These are phyloP conservation scores for Listrodromus nycthemerus DNA, from an alignment of 2,888 invertebrate genomes.

Conservation along the genomic window DNA sequence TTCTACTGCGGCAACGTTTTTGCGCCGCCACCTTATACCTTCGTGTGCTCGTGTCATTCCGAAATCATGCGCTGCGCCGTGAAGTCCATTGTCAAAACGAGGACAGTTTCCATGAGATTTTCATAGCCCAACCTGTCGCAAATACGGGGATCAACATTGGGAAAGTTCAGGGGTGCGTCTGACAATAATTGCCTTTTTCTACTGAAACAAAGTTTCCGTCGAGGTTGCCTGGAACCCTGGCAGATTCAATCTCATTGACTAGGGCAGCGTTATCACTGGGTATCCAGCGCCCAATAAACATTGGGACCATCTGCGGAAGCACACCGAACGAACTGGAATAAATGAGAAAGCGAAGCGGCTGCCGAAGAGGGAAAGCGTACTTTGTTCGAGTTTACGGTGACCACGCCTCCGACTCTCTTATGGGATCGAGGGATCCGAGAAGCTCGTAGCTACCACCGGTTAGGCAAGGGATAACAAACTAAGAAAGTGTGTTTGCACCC, in stretches of 20 bases:
- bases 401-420: constrained; percentile 41
- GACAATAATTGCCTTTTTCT: not conserved
- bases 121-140: not conserved
- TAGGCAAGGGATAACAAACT: not conserved
- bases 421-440: constrained; percentile 19
- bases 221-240: not conserved
- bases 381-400: constrained; percentile 33
- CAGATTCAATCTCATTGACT: not conserved
- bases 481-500: not conserved
- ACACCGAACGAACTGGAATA: not conserved
- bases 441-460: not conserved
- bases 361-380: constrained; percentile 7
- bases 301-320: not conserved
- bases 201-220: not conserved
- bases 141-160: not conserved
- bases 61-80: not conserved
- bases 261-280: not conserved
- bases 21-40: not conserved
- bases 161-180: not conserved
- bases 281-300: not conserved
- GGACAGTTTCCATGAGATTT: not conserved
- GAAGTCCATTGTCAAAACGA: not conserved
- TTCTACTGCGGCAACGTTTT: not conserved
- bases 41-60: not conserved
- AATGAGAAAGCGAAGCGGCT: not conserved